Base-by-base conservation (phyloP, 2,797 vertebrate species). In the Trachurus trachurus region DNA sequence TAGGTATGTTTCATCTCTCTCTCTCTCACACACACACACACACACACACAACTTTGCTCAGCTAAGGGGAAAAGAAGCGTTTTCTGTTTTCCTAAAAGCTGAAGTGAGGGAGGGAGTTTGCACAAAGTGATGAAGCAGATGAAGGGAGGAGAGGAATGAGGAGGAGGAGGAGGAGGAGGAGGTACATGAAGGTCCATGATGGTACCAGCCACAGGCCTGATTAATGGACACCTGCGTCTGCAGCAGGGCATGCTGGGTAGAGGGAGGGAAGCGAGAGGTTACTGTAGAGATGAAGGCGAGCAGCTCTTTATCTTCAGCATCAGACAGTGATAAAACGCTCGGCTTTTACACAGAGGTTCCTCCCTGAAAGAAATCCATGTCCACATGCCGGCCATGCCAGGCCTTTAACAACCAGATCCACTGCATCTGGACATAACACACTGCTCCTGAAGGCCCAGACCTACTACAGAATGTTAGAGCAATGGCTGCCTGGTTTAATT, bases 191-290 rank as follows among this genome's bases (percentile, higher is more conserved):
- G 69, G 89, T 86, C 74, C 80, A 13, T 9, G 84, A 67, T 67
- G 59, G 92, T 94, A 93, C 93, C 92, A 93, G 91, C 66, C 86
- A 16, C 93, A 26, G 79, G 9, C 9, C 54, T 90, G 87, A 92
- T 92, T 90, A 86, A 88, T 83, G 83, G 83, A 78, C 80, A 88
- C 87, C 90, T 89, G 90, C 76, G 37, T 54, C 74, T 50, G 73
- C 44, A 81, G 77, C 21, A 22, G 62, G 77, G 84, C 82, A 69
- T 78, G 75, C 81, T 74, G 87, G 81, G 72, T 76, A 64, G 40
- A 40, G n/a, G 50, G 63, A 71, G 71, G 83, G 88, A 90, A 78
- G 74, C 31, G 70, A 1, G 62, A 47, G 87, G 80, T 88, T 74
- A 82, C 21, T 58, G 53, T 21, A 1, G 75, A 80, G 85, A 66